A percentile compares a stretch with the other conserved stretches of the same genome.
phyloP scores from a whole-genome alignment of 2,888 invertebrate genomes.

The Eupithecia subfuscata region DNA sequence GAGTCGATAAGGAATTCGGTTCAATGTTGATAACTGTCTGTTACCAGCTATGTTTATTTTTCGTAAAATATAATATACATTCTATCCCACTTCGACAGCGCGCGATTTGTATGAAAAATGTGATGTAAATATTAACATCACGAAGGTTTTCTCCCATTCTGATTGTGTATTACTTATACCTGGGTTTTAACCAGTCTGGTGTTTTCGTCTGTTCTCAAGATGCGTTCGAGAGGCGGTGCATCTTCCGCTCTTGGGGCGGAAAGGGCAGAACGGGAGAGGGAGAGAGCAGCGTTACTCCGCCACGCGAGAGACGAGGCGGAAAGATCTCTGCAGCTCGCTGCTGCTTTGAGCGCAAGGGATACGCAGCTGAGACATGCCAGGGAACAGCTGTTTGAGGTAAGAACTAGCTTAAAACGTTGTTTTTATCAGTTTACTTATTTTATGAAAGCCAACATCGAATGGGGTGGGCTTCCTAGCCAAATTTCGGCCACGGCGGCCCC shows the following conservation, averaged over 20 bases:
- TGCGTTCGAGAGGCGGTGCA: slow-evolving; percentile 90
- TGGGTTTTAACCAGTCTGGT: neutral
- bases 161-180: neutral
- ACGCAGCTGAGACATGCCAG: slow-evolving; percentile 93
- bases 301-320: slow-evolving; percentile 96
- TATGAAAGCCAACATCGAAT: neutral
- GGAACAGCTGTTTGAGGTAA: slow-evolving; percentile 91
- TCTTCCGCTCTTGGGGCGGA: slow-evolving; percentile 86
- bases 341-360: slow-evolving; percentile 94
- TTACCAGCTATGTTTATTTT: no score
- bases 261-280: slow-evolving; percentile 90
- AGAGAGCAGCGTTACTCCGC: slow-evolving; percentile 93
- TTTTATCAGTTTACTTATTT: neutral
- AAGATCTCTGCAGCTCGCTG: slow-evolving; percentile 92
- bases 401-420: neutral
- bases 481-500: no score
- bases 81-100: no score
- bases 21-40: no score
- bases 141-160: neutral
- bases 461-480: no score
- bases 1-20: no score
- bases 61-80: no score
- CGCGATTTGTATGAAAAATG: no score
- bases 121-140: neutral
- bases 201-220: slow-evolving; percentile 53